Conservation (phyloP, 2,888 invertebrate genomes). For the Lamellibrachia satsuma region DNA sequence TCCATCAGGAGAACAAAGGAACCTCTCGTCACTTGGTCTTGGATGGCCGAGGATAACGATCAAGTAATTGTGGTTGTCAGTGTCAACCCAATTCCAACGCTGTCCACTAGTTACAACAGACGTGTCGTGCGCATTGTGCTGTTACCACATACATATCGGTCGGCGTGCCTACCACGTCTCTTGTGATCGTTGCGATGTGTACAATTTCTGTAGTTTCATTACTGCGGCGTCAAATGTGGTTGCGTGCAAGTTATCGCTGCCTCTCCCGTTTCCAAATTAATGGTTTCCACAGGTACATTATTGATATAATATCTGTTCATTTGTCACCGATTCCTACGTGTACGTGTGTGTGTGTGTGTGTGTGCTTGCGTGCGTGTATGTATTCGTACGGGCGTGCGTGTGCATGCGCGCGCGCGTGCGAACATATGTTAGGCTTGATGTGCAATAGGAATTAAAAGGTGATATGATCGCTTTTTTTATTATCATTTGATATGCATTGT, state of each 20-base stretch:
- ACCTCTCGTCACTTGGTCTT: not conserved
- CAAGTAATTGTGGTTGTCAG: not conserved
- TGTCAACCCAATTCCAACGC: not conserved
- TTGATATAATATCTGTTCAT: too few relatives aligned
- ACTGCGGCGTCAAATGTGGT: not conserved
- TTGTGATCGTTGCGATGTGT: not conserved
- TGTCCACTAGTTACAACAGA: not conserved
- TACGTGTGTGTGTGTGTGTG: not conserved
- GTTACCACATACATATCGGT: not conserved
- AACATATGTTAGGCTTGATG: too few relatives aligned
- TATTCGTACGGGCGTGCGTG: not conserved
- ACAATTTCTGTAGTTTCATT: not conserved
- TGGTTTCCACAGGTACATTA: not conserved
- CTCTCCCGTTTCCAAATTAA: not conserved
- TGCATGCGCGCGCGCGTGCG: not conserved
- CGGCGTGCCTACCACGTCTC: not conserved
- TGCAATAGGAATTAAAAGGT: too few relatives aligned
- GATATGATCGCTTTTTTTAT: too few relatives aligned
- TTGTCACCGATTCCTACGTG: not conserved
- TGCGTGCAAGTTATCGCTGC: not conserved
- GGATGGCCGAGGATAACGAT: not conserved
- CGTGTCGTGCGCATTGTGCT: not conserved
- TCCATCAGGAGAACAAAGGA: not conserved
- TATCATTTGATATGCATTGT: too few relatives aligned
- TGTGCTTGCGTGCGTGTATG: too few relatives aligned